Base-by-base conservation (phyloP, 2,113 vertebrate species). In the Gnathonemus longibarbis region DNA sequence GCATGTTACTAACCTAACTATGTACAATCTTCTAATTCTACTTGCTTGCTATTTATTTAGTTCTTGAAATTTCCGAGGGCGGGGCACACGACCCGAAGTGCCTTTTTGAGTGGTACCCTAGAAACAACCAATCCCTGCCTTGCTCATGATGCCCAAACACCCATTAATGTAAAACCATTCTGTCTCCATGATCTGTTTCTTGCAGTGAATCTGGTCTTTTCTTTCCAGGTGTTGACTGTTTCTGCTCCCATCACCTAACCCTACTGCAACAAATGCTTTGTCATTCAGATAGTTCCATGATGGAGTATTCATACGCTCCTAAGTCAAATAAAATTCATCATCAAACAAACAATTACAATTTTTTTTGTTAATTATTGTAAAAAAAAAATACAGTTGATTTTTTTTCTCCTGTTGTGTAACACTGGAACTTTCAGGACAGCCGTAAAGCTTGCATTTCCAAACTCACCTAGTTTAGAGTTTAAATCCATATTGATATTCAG, bases 401-500 rank as follows among this genome's bases (percentile, higher is more conserved):
- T 39, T 74, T 74, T 11, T 77, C 27, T 31, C 70, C 70, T 39
- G 27, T 6, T 77, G 15, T 74, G 27, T 35, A 74, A 39, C 70
- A 35, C 13, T 74, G 31, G 11, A 74, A 13, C 27, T 11, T 35
- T 39, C 70, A 74, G 70, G 11, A 6, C 15, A 17, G 70, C 70
- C 15, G 7, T 35, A 77, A 35, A 39, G 13, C 35, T 77, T 39
- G 5, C 31, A 35, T 77, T 35, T 84, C 48, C 80, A 84, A 84
- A 84, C 90, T 88, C 70, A 90, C 90, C 49, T 27, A 88, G 50
- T 39, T 87, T 31, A 87, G 85, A 52, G n/a, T 87, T 87, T 53
- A 87, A 87, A 48, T 87, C 49, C 85, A 39, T 90, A 24, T 83
- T 45, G 46, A 88, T 88, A 49, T n/a, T 31, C 49, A 87, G 27